These are phyloP conservation scores for Papilio dardanus DNA, from an alignment of 1,140 invertebrate species.

Conservation along the genomic window DNA sequence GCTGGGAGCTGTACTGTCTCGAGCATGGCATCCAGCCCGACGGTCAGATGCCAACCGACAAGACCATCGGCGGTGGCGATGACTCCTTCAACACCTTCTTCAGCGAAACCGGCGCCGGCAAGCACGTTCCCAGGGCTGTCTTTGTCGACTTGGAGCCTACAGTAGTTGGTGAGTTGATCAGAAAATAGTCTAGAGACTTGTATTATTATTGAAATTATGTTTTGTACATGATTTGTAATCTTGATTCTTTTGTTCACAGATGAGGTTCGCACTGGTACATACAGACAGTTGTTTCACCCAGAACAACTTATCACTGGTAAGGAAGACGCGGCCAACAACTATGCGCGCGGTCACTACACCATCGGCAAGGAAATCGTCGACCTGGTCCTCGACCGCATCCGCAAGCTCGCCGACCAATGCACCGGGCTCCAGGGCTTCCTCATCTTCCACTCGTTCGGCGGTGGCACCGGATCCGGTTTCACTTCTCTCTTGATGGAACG, in stretches of 20 bases:
- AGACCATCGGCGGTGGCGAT: constrained; percentile 87
- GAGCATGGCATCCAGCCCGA: constrained; percentile 93
- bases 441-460: constrained; percentile 95
- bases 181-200: not conserved
- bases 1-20: constrained; percentile 90
- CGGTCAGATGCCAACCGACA: constrained; percentile 87
- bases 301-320: constrained; percentile 93
- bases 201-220: constrained; percentile 8
- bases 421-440: constrained; percentile 94
- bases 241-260: constrained; percentile 67
- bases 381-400: constrained; percentile 90
- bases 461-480: constrained; percentile 95
- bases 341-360: constrained; percentile 95
- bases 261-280: constrained; percentile 92
- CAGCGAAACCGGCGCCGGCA: constrained; percentile 94
- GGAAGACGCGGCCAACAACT: constrained; percentile 96
- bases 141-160: constrained; percentile 95
- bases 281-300: constrained; percentile 93
- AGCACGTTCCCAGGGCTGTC: constrained; percentile 93
- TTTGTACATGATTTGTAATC: not conserved
- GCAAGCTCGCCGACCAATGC: constrained; percentile 94
- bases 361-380: constrained; percentile 95
- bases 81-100: constrained; percentile 96
- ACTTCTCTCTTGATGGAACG: constrained; percentile 95
- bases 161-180: constrained; percentile 87